Evolutionary conservation across 2,797 vertebrate species (phyloP), one percentile per base, ranked within the genome.

Genomic region (Arrhamphus sclerolepis): DNA sequence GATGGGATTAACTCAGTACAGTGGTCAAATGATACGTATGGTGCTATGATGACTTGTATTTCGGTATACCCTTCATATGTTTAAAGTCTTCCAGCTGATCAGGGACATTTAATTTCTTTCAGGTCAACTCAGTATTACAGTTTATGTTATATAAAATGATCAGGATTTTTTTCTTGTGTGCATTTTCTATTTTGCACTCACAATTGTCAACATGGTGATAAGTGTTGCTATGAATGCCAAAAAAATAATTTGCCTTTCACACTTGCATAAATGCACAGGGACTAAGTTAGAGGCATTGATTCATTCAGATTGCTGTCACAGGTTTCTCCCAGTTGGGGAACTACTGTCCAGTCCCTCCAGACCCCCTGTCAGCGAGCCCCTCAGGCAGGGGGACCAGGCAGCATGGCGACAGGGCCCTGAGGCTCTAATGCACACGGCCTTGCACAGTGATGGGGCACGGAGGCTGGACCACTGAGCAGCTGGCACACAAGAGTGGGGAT

Each of bases 391-490:
- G 52, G 80, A 77, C 77, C 70, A 75, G 67, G 73, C 81, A 85
- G 82, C 76, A 73, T 82, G 81, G 89, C 81, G 82, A 89, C 85
- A 75, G 82, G 84, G 83, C 70, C 79, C 84, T 70, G 80, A 86
- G 87, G 87, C 88, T 89, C 87, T 83, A 72, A 72, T 87, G 87
- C 87, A 87, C 88, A 86, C 75, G 28, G 62, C 76, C 83, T 85
- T 78, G 74, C 82, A 86, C 76, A 76, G 75, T 42, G 39, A 81
- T 81, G 80, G 72, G 19, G 77, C 81, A 81, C 79, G 56, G 72
- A 81, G 77, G 80, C 86, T 89, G 87, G 87, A 89, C 90, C 89
- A 88, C 81, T 89, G 88, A 90, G 88, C 89, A 88, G 88, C 85
- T 89, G 87, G 88, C 87, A 83, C 77, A 77, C 80, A 78, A 80